Evolutionary conservation across 1,140 invertebrate genomes (phyloP), one percentile per base, ranked within the genome.

Genomic region (Papilio xuthus): DNA sequence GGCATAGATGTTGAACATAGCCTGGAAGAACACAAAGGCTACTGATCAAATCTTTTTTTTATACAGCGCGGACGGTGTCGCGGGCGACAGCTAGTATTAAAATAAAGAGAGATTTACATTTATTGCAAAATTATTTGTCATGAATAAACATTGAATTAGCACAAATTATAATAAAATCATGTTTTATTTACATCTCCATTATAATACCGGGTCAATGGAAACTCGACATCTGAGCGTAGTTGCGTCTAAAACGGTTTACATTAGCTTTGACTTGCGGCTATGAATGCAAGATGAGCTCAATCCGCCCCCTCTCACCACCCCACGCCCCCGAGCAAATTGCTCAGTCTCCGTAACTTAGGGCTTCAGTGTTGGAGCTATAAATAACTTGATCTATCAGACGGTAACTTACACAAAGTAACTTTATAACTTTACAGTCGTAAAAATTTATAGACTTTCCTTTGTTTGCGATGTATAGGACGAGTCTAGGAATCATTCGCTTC

Each of bases 301-400:
- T n/a, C 37, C 15, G 12, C 37, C 6, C 37, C 50, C 18, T n/a
- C 50, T n/a, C 37, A 0, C 18, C 37, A 9, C 69, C 37, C 37
- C 28, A 0, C 69, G n/a, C 69, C 13, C 13, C 67, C 69, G 37
- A 42, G 69, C 37, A 71, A 71, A 71, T 71, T 71, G 69, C 69
- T 44, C 37, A 44, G 69, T 8, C 41, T 71, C 18, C 32, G 69
- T 71, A 44, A 44, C 69, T 71, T 37, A 41, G 69, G 32, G 69
- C 69, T 23, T 71, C 41, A 37, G 20, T 18, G 28, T 70, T 15
- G 4, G 18, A 44, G 41, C 18, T n/a, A 44, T 71, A 44, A 71
- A 37, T 41, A 71, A 71, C 69, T 71, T 71, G 69, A 71, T 71
- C 69, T 44, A 71, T 71, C 41, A 71, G 69, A 71, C 41, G 69